Evolutionary conservation across 2,113 vertebrate species (phyloP), one percentile per base, ranked within the genome.

Genomic region (Labeo rohita): DNA sequence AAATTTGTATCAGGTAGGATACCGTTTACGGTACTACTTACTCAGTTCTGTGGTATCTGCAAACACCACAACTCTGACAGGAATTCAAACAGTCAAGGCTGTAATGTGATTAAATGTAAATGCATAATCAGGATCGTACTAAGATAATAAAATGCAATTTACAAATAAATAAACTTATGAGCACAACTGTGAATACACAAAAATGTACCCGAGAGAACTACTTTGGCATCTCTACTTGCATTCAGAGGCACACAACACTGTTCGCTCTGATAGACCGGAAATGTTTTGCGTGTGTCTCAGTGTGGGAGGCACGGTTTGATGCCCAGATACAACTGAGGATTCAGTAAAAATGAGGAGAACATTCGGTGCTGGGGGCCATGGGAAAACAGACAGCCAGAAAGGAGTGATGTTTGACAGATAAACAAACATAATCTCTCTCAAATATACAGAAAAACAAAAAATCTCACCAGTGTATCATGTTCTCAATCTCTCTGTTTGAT

Each of bases 251-350:
- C 49, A 70, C 65, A 36, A 18, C 45, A 68, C 45, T 3, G 6
- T 39, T 11, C 16, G 47, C 23, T 83, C 80, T 39, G 47, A 21
- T 70, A 18, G 65, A 21, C 45, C 63, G 45, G 65, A 83, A 66
- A 83, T 83, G 23, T 83, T 68, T 45, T 52, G 63, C 6, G 10
- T 52, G 59, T 34, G 63, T 82, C 43, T 68, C 61, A 7, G 80
- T 82, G 80, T 52, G 80, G 49, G 80, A 70, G 65, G 15, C 45
- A 52, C 47, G 28, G 23, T 83, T 52, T 70, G 47, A 83, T 70
- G 80, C 63, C 80, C 80, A 21, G 65, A 83, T 70, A 70, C 63
- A 83, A 36, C 65, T n/a, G 28, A 83, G 28, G 45, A 66, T 83
- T 83, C 12, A 34, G 54, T 61, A 6, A 66, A 78, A 23, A 50